A percentile compares a stretch with the other conserved stretches of the same genome.
These are phyloP conservation scores for Nycticryphes semicollaris DNA, from an alignment of 2,113 vertebrate genomes.

Conservation along the genomic window DNA sequence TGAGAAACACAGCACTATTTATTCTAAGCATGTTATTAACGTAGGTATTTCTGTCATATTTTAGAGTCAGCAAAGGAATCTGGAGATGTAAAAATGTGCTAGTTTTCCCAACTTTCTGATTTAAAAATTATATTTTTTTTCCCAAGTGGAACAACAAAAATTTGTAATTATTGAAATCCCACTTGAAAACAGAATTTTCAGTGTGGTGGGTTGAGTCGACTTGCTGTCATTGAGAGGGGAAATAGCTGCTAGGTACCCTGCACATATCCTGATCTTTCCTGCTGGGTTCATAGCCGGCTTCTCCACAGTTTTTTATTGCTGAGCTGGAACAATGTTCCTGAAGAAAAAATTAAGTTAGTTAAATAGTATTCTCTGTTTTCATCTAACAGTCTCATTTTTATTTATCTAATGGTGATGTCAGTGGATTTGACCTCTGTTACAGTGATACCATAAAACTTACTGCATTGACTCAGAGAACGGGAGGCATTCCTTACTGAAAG, in stretches of 20 bases:
- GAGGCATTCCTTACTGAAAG: not conserved
- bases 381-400: not conserved
- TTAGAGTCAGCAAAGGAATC: not conserved
- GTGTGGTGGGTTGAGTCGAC: not conserved
- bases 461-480: not conserved
- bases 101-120: not conserved
- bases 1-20: not conserved
- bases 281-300: not conserved
- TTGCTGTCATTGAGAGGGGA: not conserved
- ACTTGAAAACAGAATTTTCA: not conserved
- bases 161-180: not conserved
- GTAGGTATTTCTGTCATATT: not conserved
- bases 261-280: not conserved
- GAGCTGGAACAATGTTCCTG: not conserved
- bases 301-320: not conserved
- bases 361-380: not conserved
- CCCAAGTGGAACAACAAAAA: not conserved
- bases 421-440: not conserved
- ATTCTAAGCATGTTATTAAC: not conserved
- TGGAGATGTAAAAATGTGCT: not conserved
- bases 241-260: not conserved
- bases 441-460: not conserved
- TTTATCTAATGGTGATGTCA: not conserved
- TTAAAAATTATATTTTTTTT: not conserved
- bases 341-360: not conserved